Base-by-base conservation (phyloP, 2,797 vertebrate species). In the Enteromius unitaeniatus region DNA sequence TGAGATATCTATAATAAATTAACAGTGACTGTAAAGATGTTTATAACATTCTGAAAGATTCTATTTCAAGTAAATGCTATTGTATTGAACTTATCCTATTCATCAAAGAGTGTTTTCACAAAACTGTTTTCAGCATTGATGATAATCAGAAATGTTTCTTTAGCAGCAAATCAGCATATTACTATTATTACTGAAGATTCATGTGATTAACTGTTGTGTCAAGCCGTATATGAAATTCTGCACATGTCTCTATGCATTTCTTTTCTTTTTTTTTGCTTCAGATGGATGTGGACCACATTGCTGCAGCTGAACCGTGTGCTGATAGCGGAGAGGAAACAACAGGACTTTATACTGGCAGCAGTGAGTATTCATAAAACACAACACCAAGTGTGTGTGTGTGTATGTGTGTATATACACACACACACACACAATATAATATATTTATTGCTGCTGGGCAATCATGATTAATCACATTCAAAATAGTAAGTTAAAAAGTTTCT, bases 211-310 rank as follows among this genome's bases (percentile, higher is more conserved):
- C n/a, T n/a, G n/a, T 21, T 19, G 2, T 5, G 10, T 62, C 15
- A 53, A 45, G 23, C 23, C 76, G 80, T 65, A 53, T 53, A 19
- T 62, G 70, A 82, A 78, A 26, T 14, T 11, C 23, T 60, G 58
- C n/a, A 26, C 10, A 5, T 60, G 23, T 60, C 14, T 55, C 26
- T 60, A 14, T 15, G 58, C 13, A 26, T n/a, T n/a, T n/a, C n/a
- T n/a, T n/a, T n/a, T n/a, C n/a, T n/a, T n/a, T n/a, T n/a, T n/a
- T n/a, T n/a, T 42, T 86, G 4, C 86, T 34, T 69, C 73, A 97
- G 97, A 45, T 92, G 84, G 94, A 90, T 26, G 92, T 93, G 75
- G 90, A 90, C 8, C 93, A 91, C 42, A 87, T 88, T 83, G 84
- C 91, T 19, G 10, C 86, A 5, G 40, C 53, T 17, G 78, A 84